A percentile compares a stretch with the other conserved stretches of the same genome.
phyloP scores from a whole-genome alignment of 1,140 invertebrate species.

The Solenopsis invicta region DNA sequence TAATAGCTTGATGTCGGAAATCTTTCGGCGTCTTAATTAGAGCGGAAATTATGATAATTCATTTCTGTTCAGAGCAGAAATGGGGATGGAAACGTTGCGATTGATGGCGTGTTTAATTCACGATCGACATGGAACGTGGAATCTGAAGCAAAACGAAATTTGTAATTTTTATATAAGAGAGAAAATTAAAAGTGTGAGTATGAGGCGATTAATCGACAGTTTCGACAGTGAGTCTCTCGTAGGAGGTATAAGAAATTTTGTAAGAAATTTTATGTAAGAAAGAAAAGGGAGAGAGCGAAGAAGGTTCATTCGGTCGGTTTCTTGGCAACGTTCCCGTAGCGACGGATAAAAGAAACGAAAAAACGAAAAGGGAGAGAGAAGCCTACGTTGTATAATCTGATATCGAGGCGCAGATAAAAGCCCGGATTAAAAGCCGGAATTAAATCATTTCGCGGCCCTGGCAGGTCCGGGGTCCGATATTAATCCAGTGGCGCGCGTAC shows the following conservation, averaged over 20 bases:
- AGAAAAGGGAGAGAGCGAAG: not conserved
- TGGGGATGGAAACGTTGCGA: not conserved
- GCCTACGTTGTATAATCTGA: slow-evolving; percentile 47
- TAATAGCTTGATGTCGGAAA: slow-evolving; percentile 1
- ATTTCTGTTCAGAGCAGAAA: not conserved
- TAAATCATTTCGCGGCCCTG: slow-evolving; percentile 56
- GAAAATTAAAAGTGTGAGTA: not conserved
- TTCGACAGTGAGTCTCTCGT: not conserved
- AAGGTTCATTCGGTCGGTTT: not conserved
- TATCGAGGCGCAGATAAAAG: slow-evolving; percentile 55
- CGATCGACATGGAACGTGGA: not conserved
- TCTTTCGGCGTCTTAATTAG: not conserved
- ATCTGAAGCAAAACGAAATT: not conserved
- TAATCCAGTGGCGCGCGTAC: slow-evolving; percentile 53
- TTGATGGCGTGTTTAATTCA: not conserved
- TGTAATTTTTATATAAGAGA: not conserved
- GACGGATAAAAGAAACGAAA: slow-evolving; percentile 10
- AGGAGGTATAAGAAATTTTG: not conserved
- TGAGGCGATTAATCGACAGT: not conserved
- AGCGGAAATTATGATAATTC: not conserved
- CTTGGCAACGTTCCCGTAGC: slow-evolving; percentile 20
- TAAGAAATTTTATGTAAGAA: not conserved
- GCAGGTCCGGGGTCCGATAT: slow-evolving; percentile 30
- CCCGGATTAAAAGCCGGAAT: slow-evolving; percentile 54
- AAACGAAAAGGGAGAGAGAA: not conserved